phyloP scores from a whole-genome alignment of 2,113 vertebrate species.

The Plecotus auritus region DNA sequence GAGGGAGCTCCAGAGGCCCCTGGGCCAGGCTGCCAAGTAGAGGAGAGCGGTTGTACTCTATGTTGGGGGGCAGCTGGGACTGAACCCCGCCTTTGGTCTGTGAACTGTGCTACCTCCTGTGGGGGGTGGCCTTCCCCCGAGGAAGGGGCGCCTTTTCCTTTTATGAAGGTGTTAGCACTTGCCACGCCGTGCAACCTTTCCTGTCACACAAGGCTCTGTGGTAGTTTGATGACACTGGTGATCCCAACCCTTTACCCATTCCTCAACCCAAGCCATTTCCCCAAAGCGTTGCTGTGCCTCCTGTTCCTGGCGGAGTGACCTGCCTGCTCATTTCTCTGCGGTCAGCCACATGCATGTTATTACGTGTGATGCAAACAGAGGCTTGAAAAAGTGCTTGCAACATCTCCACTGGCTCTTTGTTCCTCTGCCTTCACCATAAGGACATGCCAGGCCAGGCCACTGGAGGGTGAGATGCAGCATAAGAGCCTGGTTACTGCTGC shows the following conservation, averaged over 20 bases:
- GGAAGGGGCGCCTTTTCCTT: not conserved
- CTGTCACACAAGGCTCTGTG: not conserved
- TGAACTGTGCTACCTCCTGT: not conserved
- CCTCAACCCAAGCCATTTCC: not conserved
- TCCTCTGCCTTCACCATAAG: not conserved
- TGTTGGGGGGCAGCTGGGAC: not conserved
- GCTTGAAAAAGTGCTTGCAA: not conserved
- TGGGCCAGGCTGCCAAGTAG: not conserved
- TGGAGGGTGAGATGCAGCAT: not conserved
- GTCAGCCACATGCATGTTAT: not conserved
- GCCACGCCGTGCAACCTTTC: not conserved
- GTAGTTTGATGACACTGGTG: not conserved
- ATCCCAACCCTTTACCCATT: not conserved
- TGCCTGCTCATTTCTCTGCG: not conserved
- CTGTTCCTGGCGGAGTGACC: not conserved
- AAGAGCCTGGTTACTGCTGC: not conserved
- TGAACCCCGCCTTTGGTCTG: not conserved
- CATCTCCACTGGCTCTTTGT: not conserved
- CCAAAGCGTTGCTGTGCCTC: not conserved
- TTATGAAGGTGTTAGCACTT: not conserved
- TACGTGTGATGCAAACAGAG: not conserved
- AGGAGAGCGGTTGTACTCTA: not conserved
- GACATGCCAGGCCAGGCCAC: not conserved
- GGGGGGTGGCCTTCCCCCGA: not conserved
- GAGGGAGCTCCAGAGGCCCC: not conserved